A percentile compares a stretch with the other conserved stretches of the same genome.
Evolutionary conservation across 1,140 invertebrate genomes (phyloP).

Genomic region (Drosophila sproati): DNA sequence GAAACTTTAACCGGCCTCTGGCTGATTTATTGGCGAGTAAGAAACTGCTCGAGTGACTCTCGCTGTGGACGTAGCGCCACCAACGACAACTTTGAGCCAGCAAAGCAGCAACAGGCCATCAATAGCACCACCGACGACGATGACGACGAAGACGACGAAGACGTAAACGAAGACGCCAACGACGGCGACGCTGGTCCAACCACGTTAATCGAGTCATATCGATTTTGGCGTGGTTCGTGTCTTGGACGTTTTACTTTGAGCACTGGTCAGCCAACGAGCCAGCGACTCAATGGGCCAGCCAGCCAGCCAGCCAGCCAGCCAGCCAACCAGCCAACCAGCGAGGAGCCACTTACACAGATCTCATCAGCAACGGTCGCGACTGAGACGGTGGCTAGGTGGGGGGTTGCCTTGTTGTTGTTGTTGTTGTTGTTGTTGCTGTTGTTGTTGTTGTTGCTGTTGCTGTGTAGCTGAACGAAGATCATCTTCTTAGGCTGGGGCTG

Average conservation of each 20-base stretch:
- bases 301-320: background rate
- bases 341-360: constrained; percentile 59
- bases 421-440: constrained; percentile 11
- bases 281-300: background rate
- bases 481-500: constrained; percentile 39
- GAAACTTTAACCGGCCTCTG: too few relatives aligned
- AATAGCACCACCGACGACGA: constrained; percentile 51
- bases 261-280: constrained; percentile 21
- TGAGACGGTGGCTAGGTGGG: background rate
- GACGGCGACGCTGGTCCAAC: constrained; percentile 45
- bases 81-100: constrained; percentile 30
- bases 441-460: constrained; percentile 7
- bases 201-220: constrained; percentile 82
- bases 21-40: too few relatives aligned
- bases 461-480: constrained; percentile 40
- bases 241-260: constrained; percentile 73
- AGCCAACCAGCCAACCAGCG: constrained; percentile 2
- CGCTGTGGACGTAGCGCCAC: constrained; percentile 42
- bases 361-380: constrained; percentile 48
- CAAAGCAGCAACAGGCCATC: constrained; percentile 50
- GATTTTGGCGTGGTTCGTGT: constrained; percentile 80
- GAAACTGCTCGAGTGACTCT: constrained; percentile 5
- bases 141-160: constrained; percentile 13
- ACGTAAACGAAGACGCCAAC: constrained; percentile 17
- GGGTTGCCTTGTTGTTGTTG: background rate